Evolutionary conservation across 2,797 vertebrate genomes (phyloP).

Genomic region (Pangasius sanitwongsei): DNA sequence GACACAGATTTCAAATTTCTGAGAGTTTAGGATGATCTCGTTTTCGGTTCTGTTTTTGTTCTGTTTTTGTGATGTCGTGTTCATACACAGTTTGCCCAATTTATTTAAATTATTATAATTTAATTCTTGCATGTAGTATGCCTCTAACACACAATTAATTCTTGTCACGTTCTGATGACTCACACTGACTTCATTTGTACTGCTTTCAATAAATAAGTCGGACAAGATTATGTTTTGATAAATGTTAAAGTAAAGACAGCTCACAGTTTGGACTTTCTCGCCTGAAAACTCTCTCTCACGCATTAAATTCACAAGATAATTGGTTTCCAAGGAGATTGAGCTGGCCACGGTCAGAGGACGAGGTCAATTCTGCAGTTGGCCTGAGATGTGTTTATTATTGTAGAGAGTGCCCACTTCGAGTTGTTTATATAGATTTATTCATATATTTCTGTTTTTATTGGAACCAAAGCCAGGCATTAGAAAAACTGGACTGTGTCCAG

Average conservation of each 20-base stretch:
- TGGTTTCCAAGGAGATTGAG: conserved; percentile 78
- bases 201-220: conserved; percentile 4
- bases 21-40: neutral
- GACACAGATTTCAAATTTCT: neutral
- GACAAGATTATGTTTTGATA: neutral
- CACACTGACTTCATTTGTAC: neutral
- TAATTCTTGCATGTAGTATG: neutral
- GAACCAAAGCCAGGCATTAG: conserved; percentile 63
- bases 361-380: conserved; percentile 71
- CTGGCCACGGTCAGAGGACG: conserved; percentile 73
- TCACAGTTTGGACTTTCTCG: neutral
- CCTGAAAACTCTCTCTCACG: conserved; percentile 35
- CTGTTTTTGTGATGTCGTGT: neutral
- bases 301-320: conserved; percentile 74
- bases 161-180: neutral
- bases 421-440: conserved; percentile 72
- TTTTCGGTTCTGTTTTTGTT: neutral
- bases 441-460: conserved; percentile 62
- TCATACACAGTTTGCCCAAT: neutral
- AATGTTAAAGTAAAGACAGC: conserved; percentile 1
- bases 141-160: neutral
- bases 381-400: conserved; percentile 76
- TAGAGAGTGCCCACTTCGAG: conserved; percentile 71
- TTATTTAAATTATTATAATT: neutral
- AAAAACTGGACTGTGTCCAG: conserved; percentile 24